These are phyloP conservation scores for Luffia ferchaultella DNA, from an alignment of 2,888 invertebrate species.

Conservation along the genomic window DNA sequence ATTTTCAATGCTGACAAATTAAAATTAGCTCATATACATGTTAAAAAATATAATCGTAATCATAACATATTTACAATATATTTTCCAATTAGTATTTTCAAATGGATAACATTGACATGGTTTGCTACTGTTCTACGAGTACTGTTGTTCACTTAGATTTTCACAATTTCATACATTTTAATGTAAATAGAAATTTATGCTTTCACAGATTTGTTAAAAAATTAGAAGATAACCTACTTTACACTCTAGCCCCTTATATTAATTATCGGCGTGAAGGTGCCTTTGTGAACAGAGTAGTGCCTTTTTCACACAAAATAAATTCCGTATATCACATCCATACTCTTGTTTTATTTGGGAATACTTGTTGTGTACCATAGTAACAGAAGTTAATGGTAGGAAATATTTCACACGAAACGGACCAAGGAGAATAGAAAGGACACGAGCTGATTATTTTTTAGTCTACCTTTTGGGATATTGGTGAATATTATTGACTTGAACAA, in stretches of 20 bases:
- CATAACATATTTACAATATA: slow-evolving; percentile 6
- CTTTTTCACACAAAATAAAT: slow-evolving; percentile 54
- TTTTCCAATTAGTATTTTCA: slow-evolving; percentile 23
- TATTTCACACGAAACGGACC: no score
- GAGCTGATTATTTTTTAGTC: no score
- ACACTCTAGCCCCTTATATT: slow-evolving; percentile 34
- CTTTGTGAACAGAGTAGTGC: slow-evolving; percentile 49
- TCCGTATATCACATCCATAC: slow-evolving; percentile 20
- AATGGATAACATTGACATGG: slow-evolving; percentile 23
- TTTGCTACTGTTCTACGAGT: slow-evolving; percentile 23
- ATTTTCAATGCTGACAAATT: slow-evolving; percentile 29
- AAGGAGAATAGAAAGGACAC: no score
- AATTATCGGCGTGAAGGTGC: slow-evolving; percentile 42
- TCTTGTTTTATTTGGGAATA: slow-evolving; percentile 10
- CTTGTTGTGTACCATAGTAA: no score
- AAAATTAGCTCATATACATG: slow-evolving; percentile 4
- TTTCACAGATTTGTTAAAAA: slow-evolving; percentile 32
- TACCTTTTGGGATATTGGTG: no score
- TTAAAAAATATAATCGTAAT: slow-evolving; percentile 3
- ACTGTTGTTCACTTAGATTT: slow-evolving; percentile 5
- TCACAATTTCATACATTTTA: slow-evolving; percentile 19
- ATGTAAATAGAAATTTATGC: slow-evolving; percentile 47
- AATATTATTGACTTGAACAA: no score
- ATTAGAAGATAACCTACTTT: slow-evolving; percentile 41
- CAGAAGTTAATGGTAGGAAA: no score